These are phyloP conservation scores for Plemyria rubiginata DNA, from an alignment of 2,888 invertebrate genomes.

Conservation along the genomic window DNA sequence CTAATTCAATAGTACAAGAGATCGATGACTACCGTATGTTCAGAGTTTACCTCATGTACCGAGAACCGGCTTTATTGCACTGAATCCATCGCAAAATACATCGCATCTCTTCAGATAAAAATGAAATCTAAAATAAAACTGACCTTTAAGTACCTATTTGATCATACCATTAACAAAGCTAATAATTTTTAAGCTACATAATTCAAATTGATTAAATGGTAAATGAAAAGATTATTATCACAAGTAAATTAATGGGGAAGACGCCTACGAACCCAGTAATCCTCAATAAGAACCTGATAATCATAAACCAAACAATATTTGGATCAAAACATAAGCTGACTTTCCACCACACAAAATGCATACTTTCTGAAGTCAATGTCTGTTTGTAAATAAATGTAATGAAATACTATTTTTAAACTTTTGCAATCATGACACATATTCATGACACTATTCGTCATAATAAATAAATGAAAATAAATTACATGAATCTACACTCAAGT, in stretches of 20 bases:
- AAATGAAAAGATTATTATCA: background rate
- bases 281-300: slow-evolving; percentile 16
- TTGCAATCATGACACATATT: no score
- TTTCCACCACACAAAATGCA: slow-evolving; percentile 57
- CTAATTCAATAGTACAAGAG: no score
- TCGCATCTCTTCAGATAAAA: no score
- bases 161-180: background rate
- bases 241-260: slow-evolving; percentile 4
- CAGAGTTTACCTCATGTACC: no score
- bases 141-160: background rate
- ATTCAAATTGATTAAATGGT: background rate
- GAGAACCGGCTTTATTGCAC: no score
- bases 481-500: no score
- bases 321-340: slow-evolving; percentile 19
- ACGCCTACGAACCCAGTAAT: slow-evolving; percentile 6
- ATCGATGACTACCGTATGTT: no score
- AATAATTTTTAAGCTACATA: background rate
- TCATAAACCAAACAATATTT: slow-evolving; percentile 27
- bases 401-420: no score
- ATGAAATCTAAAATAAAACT: no score
- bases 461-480: no score
- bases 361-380: background rate
- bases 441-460: no score
- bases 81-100: no score
- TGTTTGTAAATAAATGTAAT: background rate